Percentiles rank a stretch among this genome's conserved stretches.
Evolutionary conservation across 2,797 vertebrate species (phyloP).

Genomic region (Apogon hyalosoma): DNA sequence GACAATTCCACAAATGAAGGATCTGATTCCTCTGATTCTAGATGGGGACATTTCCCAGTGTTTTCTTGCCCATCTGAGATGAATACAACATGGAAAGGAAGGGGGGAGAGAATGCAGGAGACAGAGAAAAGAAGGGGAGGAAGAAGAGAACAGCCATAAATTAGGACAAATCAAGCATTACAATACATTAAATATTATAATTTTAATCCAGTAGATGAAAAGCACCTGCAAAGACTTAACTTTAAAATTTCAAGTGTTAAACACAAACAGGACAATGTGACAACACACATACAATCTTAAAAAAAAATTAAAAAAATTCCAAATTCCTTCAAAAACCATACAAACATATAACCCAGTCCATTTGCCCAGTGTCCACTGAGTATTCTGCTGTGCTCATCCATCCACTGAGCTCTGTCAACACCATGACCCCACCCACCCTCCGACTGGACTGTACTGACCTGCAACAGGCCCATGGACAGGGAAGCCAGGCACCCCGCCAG

Average conservation of each 20-base stretch:
- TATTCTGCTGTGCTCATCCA: constrained; percentile 52
- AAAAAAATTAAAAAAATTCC: neutral
- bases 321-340: constrained; percentile 33
- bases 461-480: constrained; percentile 81
- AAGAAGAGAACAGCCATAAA: constrained; percentile 36
- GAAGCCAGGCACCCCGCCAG: constrained; percentile 82
- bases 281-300: constrained; percentile 10
- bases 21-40: constrained; percentile 96
- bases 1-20: constrained; percentile 93
- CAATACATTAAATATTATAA: constrained; percentile 11
- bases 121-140: constrained; percentile 10
- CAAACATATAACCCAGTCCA: constrained; percentile 41
- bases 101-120: constrained; percentile 22
- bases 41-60: constrained; percentile 93
- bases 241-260: constrained; percentile 21
- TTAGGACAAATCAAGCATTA: constrained; percentile 45
- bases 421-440: constrained; percentile 67
- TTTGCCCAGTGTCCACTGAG: constrained; percentile 57
- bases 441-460: constrained; percentile 85
- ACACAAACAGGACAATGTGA: constrained; percentile 8
- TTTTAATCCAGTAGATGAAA: constrained; percentile 38
- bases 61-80: constrained; percentile 90
- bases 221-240: constrained; percentile 47
- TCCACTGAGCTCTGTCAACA: constrained; percentile 52
- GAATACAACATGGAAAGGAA: constrained; percentile 40